A percentile compares a stretch with the other conserved stretches of the same genome.
Conservation (phyloP, 2,113 vertebrate genomes). For the Eretmodus cyanostictus region DNA sequence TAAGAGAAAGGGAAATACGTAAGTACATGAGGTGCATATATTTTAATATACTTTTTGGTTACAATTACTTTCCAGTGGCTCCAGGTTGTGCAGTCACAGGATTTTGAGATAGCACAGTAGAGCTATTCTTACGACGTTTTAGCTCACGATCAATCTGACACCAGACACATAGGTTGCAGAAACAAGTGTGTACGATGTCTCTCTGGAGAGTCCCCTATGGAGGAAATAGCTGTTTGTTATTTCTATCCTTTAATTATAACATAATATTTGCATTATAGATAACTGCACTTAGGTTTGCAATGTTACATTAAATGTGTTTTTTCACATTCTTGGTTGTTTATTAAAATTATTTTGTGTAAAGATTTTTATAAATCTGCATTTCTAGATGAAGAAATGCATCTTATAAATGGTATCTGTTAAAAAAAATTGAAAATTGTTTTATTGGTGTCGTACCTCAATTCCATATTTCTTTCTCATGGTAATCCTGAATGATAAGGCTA, state of each 20-base stretch:
- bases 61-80: background rate
- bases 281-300: background rate
- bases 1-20: fast-evolving
- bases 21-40: fast-evolving
- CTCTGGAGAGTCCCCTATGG: background rate
- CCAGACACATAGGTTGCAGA: background rate
- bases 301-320: fast-evolving
- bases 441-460: background rate
- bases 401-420: fast-evolving
- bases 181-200: background rate
- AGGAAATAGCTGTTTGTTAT: background rate
- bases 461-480: background rate
- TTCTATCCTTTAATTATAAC: background rate
- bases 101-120: background rate
- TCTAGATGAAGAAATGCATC: background rate
- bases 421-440: fast-evolving
- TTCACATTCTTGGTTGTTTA: background rate
- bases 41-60: background rate
- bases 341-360: fast-evolving
- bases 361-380: background rate
- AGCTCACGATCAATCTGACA: background rate
- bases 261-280: background rate
- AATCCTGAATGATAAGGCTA: fast-evolving
- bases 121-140: background rate
- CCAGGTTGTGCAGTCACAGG: background rate